Base-by-base conservation (phyloP, 2,888 invertebrate species). In the Yponomeuta malinellus region DNA sequence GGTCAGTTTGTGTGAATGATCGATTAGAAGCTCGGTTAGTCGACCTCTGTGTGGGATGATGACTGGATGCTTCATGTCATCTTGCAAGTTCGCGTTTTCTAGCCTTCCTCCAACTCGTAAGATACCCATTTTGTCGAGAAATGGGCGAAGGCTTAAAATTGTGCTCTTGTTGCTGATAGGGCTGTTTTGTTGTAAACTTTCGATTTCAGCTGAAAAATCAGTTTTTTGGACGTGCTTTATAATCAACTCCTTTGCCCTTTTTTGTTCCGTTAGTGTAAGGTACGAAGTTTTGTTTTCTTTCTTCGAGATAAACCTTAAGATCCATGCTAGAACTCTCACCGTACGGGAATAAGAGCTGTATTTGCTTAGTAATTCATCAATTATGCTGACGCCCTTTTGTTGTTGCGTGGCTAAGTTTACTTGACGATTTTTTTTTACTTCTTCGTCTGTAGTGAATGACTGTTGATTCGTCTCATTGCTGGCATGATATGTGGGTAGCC, bases 1-100 rank as follows among this genome's bases (percentile, higher is more conserved):
- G 2, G 71, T 71, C 37, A 23, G 33, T 63, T 59, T 37, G 63
- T 71, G 71, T 2, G 71, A 64, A 3, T 71, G 59, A 37, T 64
- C 66, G 52, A 71, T 48, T 23, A 71, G 6, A n/a, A 71, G 48
- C 10, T 69, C 31, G 2, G 71, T 66, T 23, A 23, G 23, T 23
- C 23, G 23, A 23, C 23, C 23, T 23, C 23, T 23, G 23, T 23
- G 23, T 23, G 70, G 69, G 29, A 71, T 15, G 12, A 70, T 69
- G 10, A 71, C 48, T 10, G 71, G 71, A 64, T 71, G 71, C 33
- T 71, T 71, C 48, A 63, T 68, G 12, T 69, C 15, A 10, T 71
- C 63, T n/a, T n/a, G 6, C 6, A 71, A 23, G 9, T 66, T 48
- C 3, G 71, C 10, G 59, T 52, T 43, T 63, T 12, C 70, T 9